Conservation (phyloP, 2,888 invertebrate genomes). For the Dinocampus coccinellae region DNA sequence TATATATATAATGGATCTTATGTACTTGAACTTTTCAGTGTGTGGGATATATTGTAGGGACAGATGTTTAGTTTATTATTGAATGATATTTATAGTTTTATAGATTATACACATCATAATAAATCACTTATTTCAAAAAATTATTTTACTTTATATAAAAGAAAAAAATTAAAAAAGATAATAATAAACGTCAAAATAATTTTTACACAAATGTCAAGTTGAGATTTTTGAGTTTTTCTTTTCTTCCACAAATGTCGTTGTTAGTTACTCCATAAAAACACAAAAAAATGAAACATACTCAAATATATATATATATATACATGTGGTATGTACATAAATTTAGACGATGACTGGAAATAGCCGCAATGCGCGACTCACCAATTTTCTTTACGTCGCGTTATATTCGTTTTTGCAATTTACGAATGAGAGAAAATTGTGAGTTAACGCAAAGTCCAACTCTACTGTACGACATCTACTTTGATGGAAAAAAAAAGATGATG, state of each 20-base stretch:
- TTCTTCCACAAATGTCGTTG: neutral
- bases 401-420: neutral
- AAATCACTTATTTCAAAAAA: too few relatives aligned
- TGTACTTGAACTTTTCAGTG: neutral
- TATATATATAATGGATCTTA: neutral
- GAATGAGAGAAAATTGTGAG: neutral
- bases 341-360: conserved; percentile 40
- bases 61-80: neutral
- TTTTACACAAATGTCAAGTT: conserved; percentile 13
- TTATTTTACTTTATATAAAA: neutral
- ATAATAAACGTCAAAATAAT: neutral
- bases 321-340: neutral
- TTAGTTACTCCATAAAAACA: conserved; percentile 3
- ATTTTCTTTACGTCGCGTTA: conserved; percentile 18
- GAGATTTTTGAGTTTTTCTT: conserved; percentile 2
- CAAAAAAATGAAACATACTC: too few relatives aligned
- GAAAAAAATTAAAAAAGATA: neutral
- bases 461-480: conserved; percentile 6
- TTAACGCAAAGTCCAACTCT: neutral
- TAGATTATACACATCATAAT: neutral
- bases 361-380: conserved; percentile 32
- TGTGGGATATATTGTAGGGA: too few relatives aligned
- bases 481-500: neutral
- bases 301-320: neutral
- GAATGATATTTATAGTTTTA: neutral